phyloP scores from a whole-genome alignment of 2,797 vertebrate genomes.

The Karalla daura region DNA sequence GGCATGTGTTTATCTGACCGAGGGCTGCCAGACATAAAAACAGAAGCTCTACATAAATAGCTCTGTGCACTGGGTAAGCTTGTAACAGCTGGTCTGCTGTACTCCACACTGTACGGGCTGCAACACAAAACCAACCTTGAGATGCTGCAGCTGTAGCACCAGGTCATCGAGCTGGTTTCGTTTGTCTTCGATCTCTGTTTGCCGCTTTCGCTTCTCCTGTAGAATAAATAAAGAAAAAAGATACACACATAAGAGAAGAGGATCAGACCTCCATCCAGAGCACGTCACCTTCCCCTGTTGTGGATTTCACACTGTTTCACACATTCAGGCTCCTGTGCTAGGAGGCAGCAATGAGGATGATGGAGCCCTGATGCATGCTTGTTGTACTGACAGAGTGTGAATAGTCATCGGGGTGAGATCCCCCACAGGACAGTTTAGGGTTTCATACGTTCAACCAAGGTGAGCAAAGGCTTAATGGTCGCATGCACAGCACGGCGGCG shows the following conservation, averaged over 20 bases:
- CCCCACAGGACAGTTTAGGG: slow-evolving; percentile 1
- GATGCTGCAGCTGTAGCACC: slow-evolving; percentile 96
- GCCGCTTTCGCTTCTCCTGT: slow-evolving; percentile 96
- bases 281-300: background rate
- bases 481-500: background rate
- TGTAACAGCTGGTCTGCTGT: no score
- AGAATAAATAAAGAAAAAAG: slow-evolving; percentile 20
- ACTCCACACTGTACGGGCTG: background rate
- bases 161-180: slow-evolving; percentile 94
- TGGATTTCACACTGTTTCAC: no score
- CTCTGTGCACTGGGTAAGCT: background rate
- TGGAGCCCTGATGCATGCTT: slow-evolving; percentile 2
- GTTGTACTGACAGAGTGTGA: slow-evolving; percentile 26
- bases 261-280: background rate
- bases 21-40: slow-evolving; percentile 3
- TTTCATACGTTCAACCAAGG: slow-evolving; percentile 30
- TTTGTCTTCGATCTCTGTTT: slow-evolving; percentile 96
- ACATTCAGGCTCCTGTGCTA: background rate
- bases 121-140: slow-evolving; percentile 88
- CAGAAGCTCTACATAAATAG: slow-evolving; percentile 12
- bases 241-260: background rate
- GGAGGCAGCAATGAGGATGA: background rate
- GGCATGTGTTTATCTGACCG: background rate
- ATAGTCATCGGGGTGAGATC: slow-evolving; percentile 16
- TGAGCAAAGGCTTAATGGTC: slow-evolving; percentile 5